phyloP scores from a whole-genome alignment of 2,888 invertebrate genomes.

The Drosophila sordidapex region DNA sequence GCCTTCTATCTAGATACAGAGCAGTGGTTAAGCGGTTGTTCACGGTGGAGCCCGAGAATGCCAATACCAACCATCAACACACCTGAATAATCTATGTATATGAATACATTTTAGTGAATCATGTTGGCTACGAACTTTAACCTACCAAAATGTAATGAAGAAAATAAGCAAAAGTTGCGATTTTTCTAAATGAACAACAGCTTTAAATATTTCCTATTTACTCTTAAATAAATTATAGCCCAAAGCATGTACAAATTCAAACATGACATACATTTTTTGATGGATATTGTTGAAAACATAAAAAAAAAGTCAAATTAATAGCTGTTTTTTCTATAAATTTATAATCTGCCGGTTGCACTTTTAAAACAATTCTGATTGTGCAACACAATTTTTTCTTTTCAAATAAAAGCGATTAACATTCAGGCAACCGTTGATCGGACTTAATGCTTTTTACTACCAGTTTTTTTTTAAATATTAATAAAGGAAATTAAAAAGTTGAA shows the following conservation, averaged over 20 bases:
- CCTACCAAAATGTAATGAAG: not conserved
- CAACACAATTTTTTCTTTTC: not conserved
- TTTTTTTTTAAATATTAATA: not conserved
- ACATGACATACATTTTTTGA: not conserved
- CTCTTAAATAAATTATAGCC: not conserved
- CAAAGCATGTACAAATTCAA: not conserved
- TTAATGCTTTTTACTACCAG: not conserved
- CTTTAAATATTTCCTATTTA: not conserved
- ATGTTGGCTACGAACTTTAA: not conserved
- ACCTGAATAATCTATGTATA: conserved; percentile 5
- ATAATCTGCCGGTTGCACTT: not conserved
- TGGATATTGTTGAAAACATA: not conserved
- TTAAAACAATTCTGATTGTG: not conserved
- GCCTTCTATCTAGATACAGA: conserved; percentile 77
- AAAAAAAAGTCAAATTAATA: not conserved
- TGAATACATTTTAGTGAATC: conserved; percentile 56
- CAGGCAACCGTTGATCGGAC: not conserved
- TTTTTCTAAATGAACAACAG: not conserved
- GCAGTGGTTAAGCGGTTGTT: conserved; percentile 78
- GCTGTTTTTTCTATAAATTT: not conserved
- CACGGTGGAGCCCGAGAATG: conserved; percentile 78
- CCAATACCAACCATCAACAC: conserved; percentile 47
- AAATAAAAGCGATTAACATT: not conserved
- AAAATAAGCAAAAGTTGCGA: not conserved
- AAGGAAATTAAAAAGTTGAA: not conserved